Base-by-base conservation (phyloP, 1,140 invertebrate species). In the Caenorhabditis briggsae region DNA sequence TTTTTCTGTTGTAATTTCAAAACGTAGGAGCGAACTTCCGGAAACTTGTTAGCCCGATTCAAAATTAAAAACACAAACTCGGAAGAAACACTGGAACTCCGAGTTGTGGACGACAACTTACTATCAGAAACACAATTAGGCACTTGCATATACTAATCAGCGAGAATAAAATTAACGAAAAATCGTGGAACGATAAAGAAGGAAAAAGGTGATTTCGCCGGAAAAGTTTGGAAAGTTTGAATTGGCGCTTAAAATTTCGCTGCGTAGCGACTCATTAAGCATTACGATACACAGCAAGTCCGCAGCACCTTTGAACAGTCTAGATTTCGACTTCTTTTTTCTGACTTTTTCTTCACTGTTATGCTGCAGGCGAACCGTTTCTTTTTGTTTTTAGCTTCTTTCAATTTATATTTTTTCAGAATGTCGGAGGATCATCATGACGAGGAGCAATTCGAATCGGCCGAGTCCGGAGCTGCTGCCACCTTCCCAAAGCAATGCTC, bases 401-500 rank as follows among this genome's bases (percentile, higher is more conserved):
- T 11, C n/a, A 18, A 11, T 55, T 82, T 41, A 83, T 5, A 12
- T 5, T 58, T 41, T 53, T 82, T 11, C 53, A 83, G 82, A 58
- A 83, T 83, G 53, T 56, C 53, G 53, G 82, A 58, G 16, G 82
- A 56, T 83, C 53, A 83, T 56, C 82, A 83, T 41, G 90, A 91
- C 84, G 43, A 85, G 58, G 90, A 91, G 25, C 89, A 90, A 90
- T 94, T 94, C 90, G 89, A 92, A n/a, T 84, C 88, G 20, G 93
- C 91, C n/a, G 92, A 97, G 93, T 96, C 97, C 92, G 98, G 97
- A 91, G 97, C 97, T 90, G 97, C 97, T n/a, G 94, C 95, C 82
- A 98, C 97, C 89, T 98, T 95, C 93, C 98, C 98, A 84, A 96
- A 96, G 95, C 98, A 99, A 94, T 99, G 98, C 93, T 99, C 97